These are phyloP conservation scores for Ditylenchus dipsaci DNA, from an alignment of 1,140 invertebrate species.

Conservation along the genomic window DNA sequence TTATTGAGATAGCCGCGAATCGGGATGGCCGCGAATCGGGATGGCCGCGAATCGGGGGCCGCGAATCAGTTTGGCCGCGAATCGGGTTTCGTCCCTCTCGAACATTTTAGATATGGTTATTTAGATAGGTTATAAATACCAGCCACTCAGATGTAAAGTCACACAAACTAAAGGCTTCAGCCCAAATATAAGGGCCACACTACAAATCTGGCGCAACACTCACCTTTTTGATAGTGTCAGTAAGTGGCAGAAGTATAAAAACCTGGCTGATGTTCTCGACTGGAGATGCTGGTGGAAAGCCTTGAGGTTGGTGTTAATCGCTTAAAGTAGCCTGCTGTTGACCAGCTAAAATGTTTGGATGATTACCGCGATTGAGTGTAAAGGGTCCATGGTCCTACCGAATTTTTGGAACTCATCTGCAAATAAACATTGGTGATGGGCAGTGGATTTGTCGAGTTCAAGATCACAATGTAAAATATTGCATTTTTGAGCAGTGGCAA, in stretches of 20 bases:
- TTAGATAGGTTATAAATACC: too few species aligned
- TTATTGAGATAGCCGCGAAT: too few species aligned
- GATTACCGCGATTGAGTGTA: too few species aligned
- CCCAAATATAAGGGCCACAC: too few species aligned
- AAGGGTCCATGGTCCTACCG: not conserved
- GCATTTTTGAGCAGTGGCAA: not conserved
- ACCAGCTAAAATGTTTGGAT: conserved; percentile 15
- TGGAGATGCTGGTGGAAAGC: conserved; percentile 14
- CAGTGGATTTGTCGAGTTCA: conserved; percentile 6
- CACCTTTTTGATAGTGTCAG: conserved; percentile 1
- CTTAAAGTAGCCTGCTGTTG: not conserved
- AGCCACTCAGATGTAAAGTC: too few species aligned
- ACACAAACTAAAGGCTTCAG: too few species aligned
- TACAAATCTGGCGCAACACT: not conserved
- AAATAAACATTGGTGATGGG: conserved; percentile 2
- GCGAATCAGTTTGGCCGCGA: too few species aligned
- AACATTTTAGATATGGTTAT: too few species aligned
- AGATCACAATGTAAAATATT: conserved; percentile 1
- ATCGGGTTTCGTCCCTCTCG: too few species aligned
- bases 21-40: too few species aligned
- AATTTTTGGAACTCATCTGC: conserved; percentile 8
- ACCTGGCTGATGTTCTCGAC: conserved; percentile 19
- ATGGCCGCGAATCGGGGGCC: too few species aligned
- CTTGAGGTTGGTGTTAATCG: not conserved
- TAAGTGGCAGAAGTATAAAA: conserved; percentile 9